Evolutionary conservation across 1,140 invertebrate genomes (phyloP).

Genomic region (Drosophila saltans): DNA sequence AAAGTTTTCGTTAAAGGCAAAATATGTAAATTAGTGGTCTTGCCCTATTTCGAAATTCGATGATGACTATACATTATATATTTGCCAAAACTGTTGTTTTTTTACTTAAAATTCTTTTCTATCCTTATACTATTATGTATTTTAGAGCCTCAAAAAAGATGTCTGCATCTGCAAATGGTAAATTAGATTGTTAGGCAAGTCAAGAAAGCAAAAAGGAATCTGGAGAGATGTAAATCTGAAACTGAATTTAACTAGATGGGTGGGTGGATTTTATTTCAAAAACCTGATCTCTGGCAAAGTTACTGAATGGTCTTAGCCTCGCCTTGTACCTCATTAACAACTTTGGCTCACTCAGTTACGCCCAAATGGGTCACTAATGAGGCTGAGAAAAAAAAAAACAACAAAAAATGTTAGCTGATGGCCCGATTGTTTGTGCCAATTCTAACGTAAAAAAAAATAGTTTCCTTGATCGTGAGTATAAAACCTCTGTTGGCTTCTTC

Average conservation of each 20-base stretch:
- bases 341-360: conserved; percentile 62
- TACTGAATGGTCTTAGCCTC: conserved; percentile 22
- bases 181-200: no score
- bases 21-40: no score
- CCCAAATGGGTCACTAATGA: conserved; percentile 79
- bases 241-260: background rate
- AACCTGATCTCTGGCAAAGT: conserved; percentile 11
- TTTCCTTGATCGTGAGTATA: conserved; percentile 54
- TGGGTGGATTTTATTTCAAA: background rate
- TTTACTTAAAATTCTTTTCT: no score
- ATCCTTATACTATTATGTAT: no score
- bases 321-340: conserved; percentile 47
- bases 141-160: no score
- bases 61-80: no score
- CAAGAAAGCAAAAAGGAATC: no score
- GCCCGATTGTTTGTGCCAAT: conserved; percentile 80
- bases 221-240: background rate
- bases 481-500: conserved; percentile 60
- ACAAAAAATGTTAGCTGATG: conserved; percentile 56
- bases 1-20: no score
- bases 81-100: no score
- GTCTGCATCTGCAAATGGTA: no score
- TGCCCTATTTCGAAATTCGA: no score
- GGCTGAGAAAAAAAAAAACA: conserved; percentile 36
- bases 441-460: conserved; percentile 75